Base-by-base conservation (phyloP, 2,797 vertebrate genomes). In the Cuculus canorus region DNA sequence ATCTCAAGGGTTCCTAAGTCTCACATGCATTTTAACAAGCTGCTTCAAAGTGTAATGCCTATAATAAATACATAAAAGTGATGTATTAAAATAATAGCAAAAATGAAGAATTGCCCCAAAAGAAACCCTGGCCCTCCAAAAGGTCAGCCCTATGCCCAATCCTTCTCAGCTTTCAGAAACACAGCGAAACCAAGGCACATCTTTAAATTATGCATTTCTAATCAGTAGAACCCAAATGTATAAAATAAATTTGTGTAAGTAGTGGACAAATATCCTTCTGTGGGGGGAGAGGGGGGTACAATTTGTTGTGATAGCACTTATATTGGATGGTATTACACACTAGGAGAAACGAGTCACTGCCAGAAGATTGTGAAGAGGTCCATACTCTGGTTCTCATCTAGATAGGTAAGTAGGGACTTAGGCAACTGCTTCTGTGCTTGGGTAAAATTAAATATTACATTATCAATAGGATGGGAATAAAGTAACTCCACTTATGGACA, bases 1-100 rank as follows among this genome's bases (percentile, higher is more conserved):
- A n/a, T n/a, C n/a, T n/a, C n/a, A n/a, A n/a, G n/a, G n/a, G n/a
- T 33, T 76, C 18, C 32, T 28, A 35, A 70, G 25, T 0, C 0
- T 14, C 80, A 39, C 21, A 30, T 4, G 5, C 9, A 54, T 70
- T 80, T 83, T 91, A 60, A 50, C 13, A 80, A 33, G 15, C 18
- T 70, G 27, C 13, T 68, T 66, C 15, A 33, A 79, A 60, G 15
- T n/a, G 14, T 41, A 59, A 28, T 39, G 35, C 3, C 11, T 60
- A 33, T 48, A 54, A 59, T 48, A 85, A 64, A 65, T 11, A n/a
- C 2, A 19, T 43, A 19, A 10, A 60, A 60, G 17, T 9, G 19
- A 43, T 50, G 10, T 12, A 60, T 50, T 59, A 65, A 69, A 59
- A 64, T 41, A 84, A 54, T 32, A 54, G 10, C 6, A 75, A 69